Base-by-base conservation (phyloP, 1,140 invertebrate genomes). In the Rhynchophorus ferrugineus region DNA sequence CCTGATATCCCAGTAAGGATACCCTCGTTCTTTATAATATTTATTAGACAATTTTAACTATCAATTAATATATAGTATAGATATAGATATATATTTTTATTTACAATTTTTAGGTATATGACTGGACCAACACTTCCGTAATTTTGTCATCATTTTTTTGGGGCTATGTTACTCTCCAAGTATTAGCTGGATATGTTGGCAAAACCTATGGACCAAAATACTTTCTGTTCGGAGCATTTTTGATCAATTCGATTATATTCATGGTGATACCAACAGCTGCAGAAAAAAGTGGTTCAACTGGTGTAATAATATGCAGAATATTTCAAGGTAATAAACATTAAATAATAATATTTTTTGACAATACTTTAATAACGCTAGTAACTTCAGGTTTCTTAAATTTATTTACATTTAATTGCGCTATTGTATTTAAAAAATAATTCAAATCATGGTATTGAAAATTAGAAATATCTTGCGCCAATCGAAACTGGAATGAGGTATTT, bases 81-180 rank as follows among this genome's bases (percentile, higher is more conserved):
- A n/a, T n/a, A n/a, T n/a, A n/a, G n/a, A n/a, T n/a, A n/a, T n/a
- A n/a, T n/a, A n/a, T n/a, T n/a, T n/a, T 29, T 39, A 24, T 20
- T 38, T 17, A 3, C n/a, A 44, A n/a, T 38, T 53, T 54, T 47
- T 53, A 61, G 61, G 60, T 49, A 0, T 65, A 56, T 44, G 45
- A 62, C n/a, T 80, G 81, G 61, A 70, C 49, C 29, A 70, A 39
- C 49, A 65, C 78, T 57, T 74, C 75, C 5, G 29, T 76, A 1
- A 74, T 81, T 20, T 60, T 84, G 1, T 77, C 77, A 13, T 78
- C 83, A 1, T 85, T 85, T 54, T 85, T 84, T 54, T 82, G 77
- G 77, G 75, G 75, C 11, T 78, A 78, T 48, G 68, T 76, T 1
- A 41, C 73, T 0, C 73, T 78, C 6, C 67, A 69, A 69, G 73